Evolutionary conservation across 2,888 invertebrate species (phyloP).

Genomic region (Heteromurus nitidus): DNA sequence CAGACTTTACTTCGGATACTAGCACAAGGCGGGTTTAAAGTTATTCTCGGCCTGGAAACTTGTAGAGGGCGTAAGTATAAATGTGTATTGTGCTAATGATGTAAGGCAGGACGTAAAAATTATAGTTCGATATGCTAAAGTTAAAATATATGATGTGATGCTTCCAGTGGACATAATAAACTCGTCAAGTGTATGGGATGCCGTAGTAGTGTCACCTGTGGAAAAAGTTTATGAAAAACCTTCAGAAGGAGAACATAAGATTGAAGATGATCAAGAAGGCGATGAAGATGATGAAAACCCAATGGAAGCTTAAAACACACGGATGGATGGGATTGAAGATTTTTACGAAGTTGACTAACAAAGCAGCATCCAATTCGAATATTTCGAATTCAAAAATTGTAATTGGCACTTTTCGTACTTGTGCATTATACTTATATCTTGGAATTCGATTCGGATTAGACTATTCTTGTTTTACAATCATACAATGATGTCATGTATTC

Average conservation of each 20-base stretch:
- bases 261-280: slow-evolving; percentile 76
- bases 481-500: too few species aligned
- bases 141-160: slow-evolving; percentile 17
- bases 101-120: not conserved
- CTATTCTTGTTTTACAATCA: too few species aligned
- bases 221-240: slow-evolving; percentile 93
- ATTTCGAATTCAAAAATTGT: too few species aligned
- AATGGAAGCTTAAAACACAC: slow-evolving; percentile 65
- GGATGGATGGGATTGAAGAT: too few species aligned
- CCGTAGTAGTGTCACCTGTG: slow-evolving; percentile 95
- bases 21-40: slow-evolving; percentile 94
- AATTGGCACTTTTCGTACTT: too few species aligned
- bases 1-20: slow-evolving; percentile 94
- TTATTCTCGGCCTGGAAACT: slow-evolving; percentile 83
- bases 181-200: slow-evolving; percentile 97
- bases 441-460: too few species aligned
- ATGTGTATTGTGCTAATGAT: not conserved
- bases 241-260: slow-evolving; percentile 80
- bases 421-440: too few species aligned
- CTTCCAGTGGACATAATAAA: slow-evolving; percentile 80
- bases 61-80: slow-evolving; percentile 55
- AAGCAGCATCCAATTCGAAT: too few species aligned
- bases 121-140: not conserved
- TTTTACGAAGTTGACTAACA: too few species aligned
- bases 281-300: slow-evolving; percentile 82